Evolutionary conservation across 2,113 vertebrate genomes (phyloP), one percentile per base, ranked within the genome.

Genomic region (Noctilio leporinus): DNA sequence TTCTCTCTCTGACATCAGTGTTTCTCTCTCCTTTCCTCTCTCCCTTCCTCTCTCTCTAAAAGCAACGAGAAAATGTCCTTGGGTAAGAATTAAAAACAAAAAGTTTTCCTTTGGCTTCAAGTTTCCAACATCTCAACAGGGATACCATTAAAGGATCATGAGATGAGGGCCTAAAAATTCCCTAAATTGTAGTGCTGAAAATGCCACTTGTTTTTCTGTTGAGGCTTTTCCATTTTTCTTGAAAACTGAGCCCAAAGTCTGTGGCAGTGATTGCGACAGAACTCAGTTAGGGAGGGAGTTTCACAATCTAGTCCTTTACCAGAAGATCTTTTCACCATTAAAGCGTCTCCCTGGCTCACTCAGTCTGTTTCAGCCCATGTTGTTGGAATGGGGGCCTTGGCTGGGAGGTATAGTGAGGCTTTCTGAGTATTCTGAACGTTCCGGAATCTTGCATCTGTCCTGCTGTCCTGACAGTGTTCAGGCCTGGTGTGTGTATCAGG

Each of bases 181-280:
- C 1, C 57, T 40, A 53, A 76, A 47, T 64, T 0, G 1, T 28
- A 28, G 49, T 57, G 35, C 76, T 77, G 80, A 51, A 77, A 78
- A 65, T 19, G 59, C 73, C 22, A 43, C 92, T 95, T 87, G 75
- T 81, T 93, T 94, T 96, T 91, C 49, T 92, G 83, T 87, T 15
- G 64, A 91, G 73, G 75, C 86, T 90, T 95, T 86, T 86, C 84
- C 35, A 10, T 3, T 2, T 28, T 45, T 91, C 87, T 90, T 62
- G 90, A 55, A 81, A 59, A 20, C 10, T 17, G 77, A 90, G 72
- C 10, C 17, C 1, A 12, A 65, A 38, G 65, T 62, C 72, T 62
- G 70, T 45, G 70, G 81, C 19, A 1, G 33, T 2, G 73, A 86
- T 97, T 97, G 87, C 96, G 1, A 96, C 95, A 95, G 89, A 77